phyloP scores from a whole-genome alignment of 1,140 invertebrate genomes.

The Telenomus remus region DNA sequence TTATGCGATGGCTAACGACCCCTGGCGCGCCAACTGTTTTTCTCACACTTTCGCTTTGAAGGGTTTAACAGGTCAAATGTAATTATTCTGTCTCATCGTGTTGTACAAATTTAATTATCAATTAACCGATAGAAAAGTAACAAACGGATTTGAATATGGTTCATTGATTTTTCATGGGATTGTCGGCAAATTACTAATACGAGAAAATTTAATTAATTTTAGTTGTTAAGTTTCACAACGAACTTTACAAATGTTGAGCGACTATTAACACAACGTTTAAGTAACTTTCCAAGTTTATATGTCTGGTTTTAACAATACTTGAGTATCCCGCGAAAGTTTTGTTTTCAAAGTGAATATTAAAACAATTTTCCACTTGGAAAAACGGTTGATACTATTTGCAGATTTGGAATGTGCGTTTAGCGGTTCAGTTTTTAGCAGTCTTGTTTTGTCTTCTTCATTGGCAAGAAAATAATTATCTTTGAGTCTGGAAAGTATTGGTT shows the following conservation, averaged over 20 bases:
- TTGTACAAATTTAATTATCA: too few species aligned
- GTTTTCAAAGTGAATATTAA: conserved; percentile 15
- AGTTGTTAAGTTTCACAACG: conserved; percentile 16
- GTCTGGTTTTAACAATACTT: conserved; percentile 20
- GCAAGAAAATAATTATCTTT: too few species aligned
- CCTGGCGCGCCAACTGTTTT: too few species aligned
- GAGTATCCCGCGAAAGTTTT: conserved; percentile 13
- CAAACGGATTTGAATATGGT: not conserved
- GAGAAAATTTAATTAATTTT: conserved; percentile 29
- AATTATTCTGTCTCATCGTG: too few species aligned
- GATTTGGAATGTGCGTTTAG: too few species aligned
- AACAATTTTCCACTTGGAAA: not conserved
- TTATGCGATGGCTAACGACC: conserved; percentile 27
- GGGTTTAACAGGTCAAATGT: too few species aligned
- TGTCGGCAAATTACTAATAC: not conserved
- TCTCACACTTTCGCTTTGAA: too few species aligned
- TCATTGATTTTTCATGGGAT: not conserved
- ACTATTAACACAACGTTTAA: conserved; percentile 26
- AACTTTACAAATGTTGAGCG: conserved; percentile 25
- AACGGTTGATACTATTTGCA: not conserved
- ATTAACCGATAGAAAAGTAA: too few species aligned
- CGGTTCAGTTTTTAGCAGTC: too few species aligned
- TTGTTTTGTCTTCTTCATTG: too few species aligned
- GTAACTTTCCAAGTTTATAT: conserved; percentile 28
- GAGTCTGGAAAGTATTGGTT: too few species aligned